Conservation (phyloP, 2,797 vertebrate genomes). For the Geotrypetes seraphini region DNA sequence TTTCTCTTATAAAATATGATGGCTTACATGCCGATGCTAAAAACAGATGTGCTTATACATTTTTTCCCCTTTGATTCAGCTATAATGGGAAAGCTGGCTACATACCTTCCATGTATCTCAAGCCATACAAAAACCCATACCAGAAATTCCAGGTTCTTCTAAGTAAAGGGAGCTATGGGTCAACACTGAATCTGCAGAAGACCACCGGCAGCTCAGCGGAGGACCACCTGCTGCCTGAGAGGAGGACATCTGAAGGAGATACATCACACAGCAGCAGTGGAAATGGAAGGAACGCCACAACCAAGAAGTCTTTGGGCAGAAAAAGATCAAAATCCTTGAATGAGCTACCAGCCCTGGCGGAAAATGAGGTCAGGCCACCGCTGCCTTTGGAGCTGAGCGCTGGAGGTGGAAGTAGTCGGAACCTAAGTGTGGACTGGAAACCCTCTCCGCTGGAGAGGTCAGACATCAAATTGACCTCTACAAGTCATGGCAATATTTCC, state of each 20-base stretch:
- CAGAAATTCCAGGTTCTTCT: conserved; percentile 46
- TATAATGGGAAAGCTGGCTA: conserved; percentile 61
- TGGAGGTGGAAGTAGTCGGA: conserved; percentile 13
- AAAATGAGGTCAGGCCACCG: not conserved
- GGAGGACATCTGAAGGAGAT: rapidly evolving
- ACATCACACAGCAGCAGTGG: rapidly evolving
- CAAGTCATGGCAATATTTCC: not conserved
- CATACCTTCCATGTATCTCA: conserved; percentile 72
- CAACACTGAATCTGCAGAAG: conserved; percentile 22
- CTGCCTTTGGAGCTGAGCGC: not conserved
- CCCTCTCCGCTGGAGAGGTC: not conserved
- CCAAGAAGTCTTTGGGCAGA: not conserved
- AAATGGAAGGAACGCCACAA: rapidly evolving
- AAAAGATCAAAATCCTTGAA: conserved; percentile 42
- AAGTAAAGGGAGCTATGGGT: conserved; percentile 29
- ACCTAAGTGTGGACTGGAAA: conserved; percentile 20
- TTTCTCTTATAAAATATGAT: too few species aligned
- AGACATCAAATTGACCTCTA: not conserved
- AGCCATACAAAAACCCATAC: conserved; percentile 64
- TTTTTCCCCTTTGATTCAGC: conserved; percentile 34
- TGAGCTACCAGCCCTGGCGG: conserved; percentile 24
- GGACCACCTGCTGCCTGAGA: rapidly evolving
- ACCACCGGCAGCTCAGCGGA: not conserved
- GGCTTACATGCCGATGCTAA: too few species aligned
- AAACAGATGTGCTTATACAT: too few species aligned